Percentiles rank a stretch among this genome's conserved stretches.
Evolutionary conservation across 1,140 invertebrate genomes (phyloP).

Genomic region (Hermetia illucens): DNA sequence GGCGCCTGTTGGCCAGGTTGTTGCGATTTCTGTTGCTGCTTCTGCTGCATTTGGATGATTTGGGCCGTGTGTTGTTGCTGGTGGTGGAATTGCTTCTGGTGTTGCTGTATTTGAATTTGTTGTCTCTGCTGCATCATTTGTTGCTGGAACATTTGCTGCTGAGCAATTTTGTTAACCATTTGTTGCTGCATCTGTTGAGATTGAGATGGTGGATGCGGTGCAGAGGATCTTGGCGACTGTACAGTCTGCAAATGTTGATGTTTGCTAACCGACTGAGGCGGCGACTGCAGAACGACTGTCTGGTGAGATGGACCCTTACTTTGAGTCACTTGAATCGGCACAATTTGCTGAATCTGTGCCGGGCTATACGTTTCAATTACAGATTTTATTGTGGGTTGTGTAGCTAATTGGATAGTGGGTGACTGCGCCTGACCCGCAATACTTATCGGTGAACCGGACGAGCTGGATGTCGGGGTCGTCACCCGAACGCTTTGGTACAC

Average conservation of each 20-base stretch:
- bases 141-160: conserved; percentile 7
- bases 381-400: not conserved
- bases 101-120: conserved; percentile 9
- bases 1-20: conserved; percentile 10
- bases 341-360: not conserved
- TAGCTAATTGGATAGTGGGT: not conserved
- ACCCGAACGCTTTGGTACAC: not conserved
- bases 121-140: conserved; percentile 21
- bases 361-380: not conserved
- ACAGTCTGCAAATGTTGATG: conserved; percentile 1
- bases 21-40: conserved; percentile 10
- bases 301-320: not conserved
- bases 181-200: conserved; percentile 12
- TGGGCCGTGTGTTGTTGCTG: conserved; percentile 20
- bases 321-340: not conserved
- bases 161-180: conserved; percentile 9
- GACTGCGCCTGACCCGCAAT: conserved; percentile 1
- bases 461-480: conserved; percentile 3
- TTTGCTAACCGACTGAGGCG: not conserved
- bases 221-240: too few relatives aligned
- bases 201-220: conserved; percentile 8
- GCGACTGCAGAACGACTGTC: not conserved
- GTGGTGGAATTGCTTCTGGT: conserved; percentile 6
- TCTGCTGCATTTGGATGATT: conserved; percentile 19
- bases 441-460: conserved; percentile 2